These are phyloP conservation scores for Idaea straminata DNA, from an alignment of 2,888 invertebrate species.

Conservation along the genomic window DNA sequence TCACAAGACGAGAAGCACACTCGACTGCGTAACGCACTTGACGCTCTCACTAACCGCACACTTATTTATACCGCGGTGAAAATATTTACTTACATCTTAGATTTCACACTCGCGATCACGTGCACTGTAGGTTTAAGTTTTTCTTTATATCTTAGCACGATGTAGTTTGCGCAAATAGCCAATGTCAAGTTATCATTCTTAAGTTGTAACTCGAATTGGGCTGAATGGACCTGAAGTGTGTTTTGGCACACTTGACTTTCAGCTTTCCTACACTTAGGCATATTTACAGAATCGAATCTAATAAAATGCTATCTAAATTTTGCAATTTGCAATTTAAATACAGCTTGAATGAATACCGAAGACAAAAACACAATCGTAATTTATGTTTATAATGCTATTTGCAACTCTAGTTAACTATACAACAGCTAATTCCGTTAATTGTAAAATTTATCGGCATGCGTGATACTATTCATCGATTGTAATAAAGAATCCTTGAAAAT, in stretches of 20 bases:
- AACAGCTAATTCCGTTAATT: not conserved
- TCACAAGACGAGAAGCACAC: not conserved
- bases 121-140: not conserved
- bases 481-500: conserved; percentile 23
- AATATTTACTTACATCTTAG: conserved; percentile 12
- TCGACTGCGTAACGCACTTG: conserved; percentile 9
- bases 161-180: not conserved
- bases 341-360: too few species aligned
- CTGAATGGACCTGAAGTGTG: not conserved
- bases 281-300: too few species aligned
- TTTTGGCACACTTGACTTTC: too few species aligned
- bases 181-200: not conserved
- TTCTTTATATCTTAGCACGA: not conserved
- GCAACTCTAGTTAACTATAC: not conserved
- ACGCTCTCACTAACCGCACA: conserved; percentile 12
- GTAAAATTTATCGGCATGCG: not conserved
- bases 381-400: not conserved
- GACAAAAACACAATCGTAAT: not conserved
- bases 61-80: conserved; percentile 10
- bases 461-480: conserved; percentile 11
- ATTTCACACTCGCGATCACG: not conserved
- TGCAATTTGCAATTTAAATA: too few species aligned
- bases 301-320: too few species aligned
- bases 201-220: not conserved
- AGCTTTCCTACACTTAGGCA: too few species aligned